Base-by-base conservation (phyloP, 1,140 invertebrate genomes). In the Odontomachus brunneus region DNA sequence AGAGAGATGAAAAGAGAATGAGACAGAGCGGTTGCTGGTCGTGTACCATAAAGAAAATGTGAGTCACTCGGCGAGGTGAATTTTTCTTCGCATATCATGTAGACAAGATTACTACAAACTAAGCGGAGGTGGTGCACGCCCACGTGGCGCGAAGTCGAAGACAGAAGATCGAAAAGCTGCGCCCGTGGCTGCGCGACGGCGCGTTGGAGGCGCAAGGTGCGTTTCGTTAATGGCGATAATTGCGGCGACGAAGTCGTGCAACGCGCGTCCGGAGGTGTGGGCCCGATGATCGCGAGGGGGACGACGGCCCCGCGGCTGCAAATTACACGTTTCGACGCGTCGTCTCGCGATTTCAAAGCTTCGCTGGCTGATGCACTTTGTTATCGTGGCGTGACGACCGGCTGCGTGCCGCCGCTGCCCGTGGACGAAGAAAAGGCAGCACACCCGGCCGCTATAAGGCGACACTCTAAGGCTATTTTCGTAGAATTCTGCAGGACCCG, bases 161-260 rank as follows among this genome's bases (percentile, higher is more conserved):
- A 44, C 38, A 11, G 9, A 44, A 11, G 38, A 44, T 44, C 38
- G 38, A 44, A 44, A 44, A 44, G 9, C 9, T 7, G 38, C 9
- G 38, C 9, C 9, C 38, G 38, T 44, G 38, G 38, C 38, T 44
- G 38, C 3, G 38, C 9, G 38, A 11, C 3, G 38, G 4, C 9
- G 38, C 38, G 38, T 11, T 44, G 38, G 38, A 44, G 38, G 9
- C 9, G 17, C 53, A 55, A 73, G 44, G 44, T 73, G 72, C 24
- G 66, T 83, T 87, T 85, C 51, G 80, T 83, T 83, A 69, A 84
- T 85, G 26, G 67, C 48, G 71, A 82, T 76, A 73, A 86, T 33
- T 71, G 62, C 15, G 55, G 26, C 29, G 78, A 82, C 38, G 62
- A 55, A 57, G 76, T 11, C n/a, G 24, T 57, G 38, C 59, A 24